Evolutionary conservation across 2,113 vertebrate genomes (phyloP).

Genomic region (Hyperoodon ampullatus): DNA sequence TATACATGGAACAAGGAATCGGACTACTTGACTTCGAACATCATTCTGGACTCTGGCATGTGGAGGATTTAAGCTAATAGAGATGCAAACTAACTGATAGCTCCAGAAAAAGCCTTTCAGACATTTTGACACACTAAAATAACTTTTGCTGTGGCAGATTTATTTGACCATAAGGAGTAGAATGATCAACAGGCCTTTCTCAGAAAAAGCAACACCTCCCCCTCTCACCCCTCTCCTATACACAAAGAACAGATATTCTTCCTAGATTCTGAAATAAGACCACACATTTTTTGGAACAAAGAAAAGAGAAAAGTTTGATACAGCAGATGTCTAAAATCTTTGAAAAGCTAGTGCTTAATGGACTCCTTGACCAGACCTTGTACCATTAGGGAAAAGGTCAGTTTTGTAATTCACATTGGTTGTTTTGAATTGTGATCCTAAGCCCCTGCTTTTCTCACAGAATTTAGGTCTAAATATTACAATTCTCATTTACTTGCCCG

Average conservation of each 20-base stretch:
- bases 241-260: neutral
- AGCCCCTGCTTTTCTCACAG: constrained; percentile 34
- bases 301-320: constrained; percentile 14
- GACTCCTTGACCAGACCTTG: neutral
- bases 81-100: neutral
- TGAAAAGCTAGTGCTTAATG: neutral
- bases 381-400: neutral
- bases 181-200: neutral
- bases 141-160: neutral
- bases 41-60: neutral
- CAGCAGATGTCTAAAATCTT: neutral
- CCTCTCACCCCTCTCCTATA: too few relatives aligned
- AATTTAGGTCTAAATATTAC: constrained; percentile 29
- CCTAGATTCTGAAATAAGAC: neutral
- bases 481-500: neutral
- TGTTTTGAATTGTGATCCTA: constrained; percentile 33
- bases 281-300: neutral
- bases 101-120: neutral
- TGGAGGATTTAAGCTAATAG: neutral
- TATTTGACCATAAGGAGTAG: neutral
- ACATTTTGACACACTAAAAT: neutral
- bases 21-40: neutral
- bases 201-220: neutral
- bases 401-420: neutral
- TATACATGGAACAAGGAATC: neutral